These are phyloP conservation scores for Perca schrenkii DNA, from an alignment of 2,113 vertebrate genomes.

Conservation along the genomic window DNA sequence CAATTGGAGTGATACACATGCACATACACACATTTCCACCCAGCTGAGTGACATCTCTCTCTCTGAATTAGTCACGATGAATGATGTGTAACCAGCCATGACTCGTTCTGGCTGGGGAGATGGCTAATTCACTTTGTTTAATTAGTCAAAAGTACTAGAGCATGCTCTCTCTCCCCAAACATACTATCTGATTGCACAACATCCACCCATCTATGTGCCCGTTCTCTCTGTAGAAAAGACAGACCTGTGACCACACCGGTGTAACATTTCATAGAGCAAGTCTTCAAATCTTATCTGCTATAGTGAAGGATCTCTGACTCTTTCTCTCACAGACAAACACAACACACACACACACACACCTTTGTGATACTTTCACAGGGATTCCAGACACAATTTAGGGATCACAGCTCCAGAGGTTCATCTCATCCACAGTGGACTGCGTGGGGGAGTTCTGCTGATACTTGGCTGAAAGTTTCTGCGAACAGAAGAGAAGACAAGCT, in stretches of 20 bases:
- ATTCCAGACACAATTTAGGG: slow-evolving; percentile 20
- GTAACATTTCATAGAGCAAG: slow-evolving; percentile 43
- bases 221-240: slow-evolving; percentile 21
- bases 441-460: slow-evolving; percentile 12
- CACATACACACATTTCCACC: slow-evolving; percentile 33
- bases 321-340: slow-evolving; percentile 6
- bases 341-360: slow-evolving; percentile 20
- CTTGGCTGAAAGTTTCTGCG: slow-evolving; percentile 28
- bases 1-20: slow-evolving; percentile 22
- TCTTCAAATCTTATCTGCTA: slow-evolving; percentile 37
- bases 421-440: slow-evolving; percentile 8
- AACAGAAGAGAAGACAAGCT: slow-evolving; percentile 18
- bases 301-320: slow-evolving; percentile 47
- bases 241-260: slow-evolving; percentile 38
- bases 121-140: slow-evolving; percentile 82
- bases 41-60: slow-evolving; percentile 77
- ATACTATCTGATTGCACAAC: slow-evolving; percentile 46
- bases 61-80: slow-evolving; percentile 78
- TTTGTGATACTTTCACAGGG: slow-evolving; percentile 34
- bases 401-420: slow-evolving; percentile 22
- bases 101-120: slow-evolving; percentile 78
- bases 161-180: slow-evolving; percentile 61
- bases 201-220: slow-evolving; percentile 33
- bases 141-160: slow-evolving; percentile 81
- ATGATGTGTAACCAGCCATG: slow-evolving; percentile 78